Evolutionary conservation across 2,797 vertebrate genomes (phyloP), one percentile per base, ranked within the genome.

Genomic region (Merluccius polli): DNA sequence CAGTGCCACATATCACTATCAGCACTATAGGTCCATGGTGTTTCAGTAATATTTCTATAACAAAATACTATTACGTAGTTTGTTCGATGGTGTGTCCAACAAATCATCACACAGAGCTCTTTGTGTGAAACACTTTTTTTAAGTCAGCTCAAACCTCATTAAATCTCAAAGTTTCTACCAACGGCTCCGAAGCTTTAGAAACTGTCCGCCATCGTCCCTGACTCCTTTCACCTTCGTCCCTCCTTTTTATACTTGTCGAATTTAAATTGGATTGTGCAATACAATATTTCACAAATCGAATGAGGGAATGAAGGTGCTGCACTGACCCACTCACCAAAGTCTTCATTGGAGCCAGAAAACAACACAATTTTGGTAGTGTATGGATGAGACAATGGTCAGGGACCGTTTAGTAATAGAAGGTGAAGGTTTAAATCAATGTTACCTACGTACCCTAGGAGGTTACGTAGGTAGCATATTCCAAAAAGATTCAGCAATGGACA

Each of bases 1-100:
- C 81, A 80, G 0, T 70, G 72, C 77, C 67, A 65, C 35, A 76
- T 75, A 72, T 75, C 36, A 48, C 67, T 69, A 77, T 82, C 77
- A 44, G 31, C 71, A 68, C 16, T 72, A 75, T 75, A 70, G 38
- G 30, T 75, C 82, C 73, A 65, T 4, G 0, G 77, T 79, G 83
- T 70, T 75, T 75, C 73, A 72, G 65, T 78, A 32, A 29, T 75
- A 63, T 69, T 15, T 71, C 41, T 72, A 21, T 71, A 27, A 24
- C 38, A 73, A 36, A 82, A 71, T 74, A 68, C 29, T 11, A 73
- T 73, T 29, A 35, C 18, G 6, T 70, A n/a, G n/a, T 36, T 29
- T 36, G 29, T 59, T 35, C 69, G 13, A 73, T 24, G 24, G 24
- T 74, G 73, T 75, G 48, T 67, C 1, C 1, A n/a, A 59, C 52